Evolutionary conservation across 2,888 invertebrate genomes (phyloP), one percentile per base, ranked within the genome.

Genomic region (Chelonus formosanus): DNA sequence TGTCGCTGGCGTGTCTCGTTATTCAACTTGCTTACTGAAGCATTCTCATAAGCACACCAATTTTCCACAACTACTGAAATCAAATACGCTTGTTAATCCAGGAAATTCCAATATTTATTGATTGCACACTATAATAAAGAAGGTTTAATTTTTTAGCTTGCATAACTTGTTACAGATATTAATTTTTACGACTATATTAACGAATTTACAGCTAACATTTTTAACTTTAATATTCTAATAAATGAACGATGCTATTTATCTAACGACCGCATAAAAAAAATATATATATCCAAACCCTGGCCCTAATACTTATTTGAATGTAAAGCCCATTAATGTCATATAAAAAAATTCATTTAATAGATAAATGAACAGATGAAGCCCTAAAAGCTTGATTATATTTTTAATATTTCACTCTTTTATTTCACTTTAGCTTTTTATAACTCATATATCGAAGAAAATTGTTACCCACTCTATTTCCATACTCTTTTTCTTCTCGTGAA

Each of bases 11-110:
- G 20, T 47, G 5, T 8, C 20, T 6, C 44, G 5, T 43, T 35
- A n/a, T 50, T 36, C 44, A 32, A 58, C 53, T 64, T 45, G 52
- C 43, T 58, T 53, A 6, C 48, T 57, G 20, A 57, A 58, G 52
- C 58, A 44, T 52, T 64, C 58, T 64, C 57, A 64, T 58, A 64
- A 64, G 57, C 64, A 48, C 53, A 48, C 40, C 58, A 64, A 64
- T 64, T 64, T 58, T 43, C 52, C 36, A 35, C 44, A 58, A 64
- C 64, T 64, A 36, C 53, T 55, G 34, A 43, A 36, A 50, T 58
- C 58, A 64, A 64, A 64, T 64, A 64, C 43, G 44, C 52, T 6
- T 53, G 52, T 53, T 53, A 52, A 63, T 63, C 63, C 63, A 45
- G 20, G 5, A 8, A 44, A 44, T 4, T 44, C n/a, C n/a, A 44